Evolutionary conservation across 2,797 vertebrate genomes (phyloP).

Genomic region (Sebastes matsubarae): DNA sequence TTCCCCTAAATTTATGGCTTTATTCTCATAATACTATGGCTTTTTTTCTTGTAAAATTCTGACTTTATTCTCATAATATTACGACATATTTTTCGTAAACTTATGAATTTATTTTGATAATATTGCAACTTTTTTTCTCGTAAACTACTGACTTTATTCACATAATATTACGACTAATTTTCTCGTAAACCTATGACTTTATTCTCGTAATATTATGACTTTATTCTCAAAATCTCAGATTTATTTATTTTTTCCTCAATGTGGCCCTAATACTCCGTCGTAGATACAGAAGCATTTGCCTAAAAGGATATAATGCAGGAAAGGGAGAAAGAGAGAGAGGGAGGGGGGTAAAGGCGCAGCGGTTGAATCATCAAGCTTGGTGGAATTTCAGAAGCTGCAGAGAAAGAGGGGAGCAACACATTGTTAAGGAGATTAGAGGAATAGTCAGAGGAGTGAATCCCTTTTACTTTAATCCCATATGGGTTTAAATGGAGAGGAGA

Average conservation of each 20-base stretch:
- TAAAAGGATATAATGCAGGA: conserved; percentile 9
- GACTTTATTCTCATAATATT: no score
- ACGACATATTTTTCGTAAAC: rapidly evolving
- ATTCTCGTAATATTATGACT: no score
- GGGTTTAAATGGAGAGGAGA: conserved; percentile 62
- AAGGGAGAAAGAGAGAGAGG: not conserved
- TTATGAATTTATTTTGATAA: no score
- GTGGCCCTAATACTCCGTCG: no score
- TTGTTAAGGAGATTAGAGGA: conserved; percentile 77
- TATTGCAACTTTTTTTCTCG: no score
- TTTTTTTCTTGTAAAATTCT: rapidly evolving
- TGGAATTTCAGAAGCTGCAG: conserved; percentile 57
- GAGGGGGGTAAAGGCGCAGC: not conserved
- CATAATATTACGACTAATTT: no score
- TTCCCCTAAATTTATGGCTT: rapidly evolving
- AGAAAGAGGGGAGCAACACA: conserved; percentile 60
- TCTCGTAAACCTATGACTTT: rapidly evolving
- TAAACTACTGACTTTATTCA: no score
- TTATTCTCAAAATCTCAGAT: no score
- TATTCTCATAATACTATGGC: rapidly evolving
- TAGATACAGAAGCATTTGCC: not conserved
- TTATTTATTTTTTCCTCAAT: no score
- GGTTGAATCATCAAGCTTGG: conserved; percentile 60
- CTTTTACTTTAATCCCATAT: conserved; percentile 77
- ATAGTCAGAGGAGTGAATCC: conserved; percentile 72